Conservation (phyloP, 1,140 invertebrate genomes). For the Coenobita brevimanus region DNA sequence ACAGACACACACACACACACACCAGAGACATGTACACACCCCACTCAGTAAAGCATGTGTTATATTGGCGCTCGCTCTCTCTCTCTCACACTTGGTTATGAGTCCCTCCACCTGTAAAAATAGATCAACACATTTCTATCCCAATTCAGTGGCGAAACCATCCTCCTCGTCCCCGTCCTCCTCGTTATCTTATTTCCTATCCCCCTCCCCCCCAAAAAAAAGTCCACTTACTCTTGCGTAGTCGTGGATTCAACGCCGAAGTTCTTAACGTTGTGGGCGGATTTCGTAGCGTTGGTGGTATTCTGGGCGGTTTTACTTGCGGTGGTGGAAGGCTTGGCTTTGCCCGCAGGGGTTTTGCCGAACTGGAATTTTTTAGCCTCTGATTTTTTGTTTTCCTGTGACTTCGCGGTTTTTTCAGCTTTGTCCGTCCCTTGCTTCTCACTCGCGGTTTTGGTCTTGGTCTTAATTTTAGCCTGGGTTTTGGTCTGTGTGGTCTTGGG, state of each 20-base stretch:
- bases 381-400: neutral
- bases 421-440: neutral
- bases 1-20: too few relatives aligned
- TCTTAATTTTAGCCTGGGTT: neutral
- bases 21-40: too few relatives aligned
- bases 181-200: too few relatives aligned
- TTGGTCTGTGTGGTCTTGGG: conserved; percentile 18
- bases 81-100: too few relatives aligned
- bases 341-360: neutral
- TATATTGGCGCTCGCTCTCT: too few relatives aligned
- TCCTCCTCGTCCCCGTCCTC: too few relatives aligned
- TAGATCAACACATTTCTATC: too few relatives aligned
- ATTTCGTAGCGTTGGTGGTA: conserved; percentile 14
- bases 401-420: neutral
- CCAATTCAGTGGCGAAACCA: too few relatives aligned
- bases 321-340: neutral
- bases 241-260: neutral
- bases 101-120: too few relatives aligned
- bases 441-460: neutral
- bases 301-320: neutral
- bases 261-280: neutral
- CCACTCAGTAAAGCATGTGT: too few relatives aligned
- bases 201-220: too few relatives aligned
- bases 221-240: neutral
- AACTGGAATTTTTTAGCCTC: neutral